Evolutionary conservation across 2,888 invertebrate species (phyloP), one percentile per base, ranked within the genome.

Genomic region (Lasioglossum figueresi): DNA sequence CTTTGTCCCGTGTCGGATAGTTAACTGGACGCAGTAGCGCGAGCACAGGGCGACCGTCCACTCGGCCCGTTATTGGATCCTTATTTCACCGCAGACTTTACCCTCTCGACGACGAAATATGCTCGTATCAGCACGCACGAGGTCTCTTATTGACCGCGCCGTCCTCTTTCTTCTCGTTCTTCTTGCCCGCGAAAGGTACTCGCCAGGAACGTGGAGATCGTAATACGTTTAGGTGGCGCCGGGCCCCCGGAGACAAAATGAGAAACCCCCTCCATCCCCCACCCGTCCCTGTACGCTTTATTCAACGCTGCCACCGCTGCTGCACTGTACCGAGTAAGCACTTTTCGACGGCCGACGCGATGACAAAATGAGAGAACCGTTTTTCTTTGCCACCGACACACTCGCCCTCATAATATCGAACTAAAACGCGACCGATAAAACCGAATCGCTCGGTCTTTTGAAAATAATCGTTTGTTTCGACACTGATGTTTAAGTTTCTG

Each of bases 71-170:
- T 94, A 93, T 94, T 93, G 92, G 92, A 93, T 90, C 91, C 91
- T 92, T 90, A 91, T 92, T 93, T 92, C 89, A 91, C 88, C 90
- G 89, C 92, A 92, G 92, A 93, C 93, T 93, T 93, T 91, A 90
- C 89, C 91, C 93, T 92, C 93, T 93, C 89, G 91, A 91, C 76
- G 88, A 88, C 88, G 89, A 92, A 92, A 94, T 91, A 91, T 93
- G 91, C 90, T 91, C 89, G 92, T 92, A 94, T 93, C 94, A 94
- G 93, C 93, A 93, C 92, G 92, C 93, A 92, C 88, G 86, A 80
- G 88, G 78, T 87, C 90, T 86, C 90, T 91, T 93, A 94, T 94
- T 93, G 94, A 93, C 92, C 92, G 81, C 81, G 68, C 85, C 79
- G 76, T 84, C 84, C 85, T 87, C 86, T 84, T 84, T 82, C 83